Conservation (phyloP, 2,888 invertebrate genomes). For the Furcula furcula region DNA sequence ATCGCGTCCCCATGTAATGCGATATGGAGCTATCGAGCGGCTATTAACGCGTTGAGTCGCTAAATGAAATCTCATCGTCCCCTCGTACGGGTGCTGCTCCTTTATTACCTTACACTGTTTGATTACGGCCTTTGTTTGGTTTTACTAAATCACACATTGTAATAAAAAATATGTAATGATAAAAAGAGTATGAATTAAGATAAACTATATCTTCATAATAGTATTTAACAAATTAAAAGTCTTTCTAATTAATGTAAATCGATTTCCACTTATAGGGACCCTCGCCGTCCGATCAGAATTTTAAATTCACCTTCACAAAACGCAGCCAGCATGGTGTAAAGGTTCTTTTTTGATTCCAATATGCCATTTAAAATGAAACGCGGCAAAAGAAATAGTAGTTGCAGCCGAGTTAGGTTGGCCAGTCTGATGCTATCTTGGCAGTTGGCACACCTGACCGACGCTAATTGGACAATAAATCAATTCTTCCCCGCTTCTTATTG, state of each 20-base stretch:
- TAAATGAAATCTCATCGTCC: conserved; percentile 37
- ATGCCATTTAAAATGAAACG: conserved; percentile 75
- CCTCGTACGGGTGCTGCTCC: conserved; percentile 26
- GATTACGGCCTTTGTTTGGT: conserved; percentile 17
- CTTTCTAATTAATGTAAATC: conserved; percentile 75
- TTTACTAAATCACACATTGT: neutral
- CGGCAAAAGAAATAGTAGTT: conserved; percentile 77
- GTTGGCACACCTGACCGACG: conserved; percentile 82
- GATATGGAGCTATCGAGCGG: conserved; percentile 32
- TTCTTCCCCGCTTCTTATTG: conserved; percentile 81
- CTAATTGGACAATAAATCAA: conserved; percentile 83
- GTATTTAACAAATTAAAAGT: conserved; percentile 73
- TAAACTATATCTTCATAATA: conserved; percentile 41
- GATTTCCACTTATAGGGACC: conserved; percentile 73
- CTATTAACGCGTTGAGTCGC: conserved; percentile 36
- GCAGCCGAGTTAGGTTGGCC: conserved; percentile 76
- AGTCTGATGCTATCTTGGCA: conserved; percentile 80
- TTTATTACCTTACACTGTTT: conserved; percentile 1
- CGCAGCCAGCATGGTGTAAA: conserved; percentile 73
- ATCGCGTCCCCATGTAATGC: conserved; percentile 31
- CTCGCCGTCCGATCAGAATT: conserved; percentile 74
- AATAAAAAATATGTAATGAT: neutral
- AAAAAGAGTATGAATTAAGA: no score
- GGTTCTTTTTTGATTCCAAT: conserved; percentile 79
- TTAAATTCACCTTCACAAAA: conserved; percentile 72